These are phyloP conservation scores for Phylloscopus collybita DNA, from an alignment of 2,797 vertebrate species.

Conservation along the genomic window DNA sequence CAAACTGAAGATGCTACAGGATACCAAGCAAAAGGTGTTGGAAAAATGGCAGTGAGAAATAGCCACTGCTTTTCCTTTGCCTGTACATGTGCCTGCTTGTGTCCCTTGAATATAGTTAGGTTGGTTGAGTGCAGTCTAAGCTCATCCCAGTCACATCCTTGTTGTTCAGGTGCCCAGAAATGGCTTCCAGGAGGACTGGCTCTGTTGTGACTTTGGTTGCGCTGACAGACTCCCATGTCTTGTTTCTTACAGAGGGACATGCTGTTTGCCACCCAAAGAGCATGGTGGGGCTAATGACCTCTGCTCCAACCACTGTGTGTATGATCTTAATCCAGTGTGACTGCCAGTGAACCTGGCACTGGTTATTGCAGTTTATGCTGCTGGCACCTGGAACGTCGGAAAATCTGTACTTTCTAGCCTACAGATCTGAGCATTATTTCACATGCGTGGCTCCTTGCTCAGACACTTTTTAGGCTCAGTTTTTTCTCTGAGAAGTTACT, in stretches of 20 bases:
- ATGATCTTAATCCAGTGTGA: neutral
- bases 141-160: neutral
- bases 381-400: neutral
- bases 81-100: neutral
- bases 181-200: neutral
- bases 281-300: neutral
- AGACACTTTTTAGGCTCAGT: neutral
- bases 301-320: fast-evolving
- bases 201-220: neutral
- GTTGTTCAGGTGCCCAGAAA: neutral
- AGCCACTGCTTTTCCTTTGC: neutral
- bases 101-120: neutral
- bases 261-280: neutral
- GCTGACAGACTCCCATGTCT: neutral
- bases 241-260: neutral
- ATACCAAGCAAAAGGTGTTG: neutral
- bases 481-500: neutral
- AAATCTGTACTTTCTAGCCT: neutral
- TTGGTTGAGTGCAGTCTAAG: neutral
- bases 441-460: neutral
- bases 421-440: neutral
- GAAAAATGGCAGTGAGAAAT: fast-evolving
- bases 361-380: neutral
- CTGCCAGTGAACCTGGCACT: neutral
- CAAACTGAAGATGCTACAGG: neutral